Percentiles rank a stretch among this genome's conserved stretches.
phyloP scores from a whole-genome alignment of 2,888 invertebrate species.

The Pammene fasciana region DNA sequence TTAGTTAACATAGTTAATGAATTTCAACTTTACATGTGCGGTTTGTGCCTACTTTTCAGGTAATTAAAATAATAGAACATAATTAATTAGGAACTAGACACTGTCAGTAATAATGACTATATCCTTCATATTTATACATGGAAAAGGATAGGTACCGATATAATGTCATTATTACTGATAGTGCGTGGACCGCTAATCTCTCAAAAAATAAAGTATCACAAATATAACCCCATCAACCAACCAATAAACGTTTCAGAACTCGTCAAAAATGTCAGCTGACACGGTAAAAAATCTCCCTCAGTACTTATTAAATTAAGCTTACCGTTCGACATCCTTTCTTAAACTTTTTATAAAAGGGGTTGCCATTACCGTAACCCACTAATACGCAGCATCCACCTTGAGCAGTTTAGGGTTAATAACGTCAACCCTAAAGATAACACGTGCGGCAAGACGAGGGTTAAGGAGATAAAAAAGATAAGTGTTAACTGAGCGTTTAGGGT shows the following conservation, averaged over 20 bases:
- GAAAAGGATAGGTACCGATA: no score
- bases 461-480: conserved; percentile 49
- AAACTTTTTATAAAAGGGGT: conserved; percentile 29
- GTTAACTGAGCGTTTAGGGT: conserved; percentile 39
- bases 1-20: no score
- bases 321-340: conserved; percentile 29
- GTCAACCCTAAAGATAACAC: conserved; percentile 65
- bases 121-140: no score
- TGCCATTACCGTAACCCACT: conserved; percentile 39
- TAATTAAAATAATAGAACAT: no score
- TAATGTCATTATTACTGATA: no score
- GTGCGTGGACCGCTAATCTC: no score
- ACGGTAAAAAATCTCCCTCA: conserved; percentile 21
- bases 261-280: conserved; percentile 14
- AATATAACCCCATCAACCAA: neutral
- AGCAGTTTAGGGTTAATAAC: conserved; percentile 69
- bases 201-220: neutral
- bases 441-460: conserved; percentile 71
- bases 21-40: no score
- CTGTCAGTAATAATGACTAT: no score
- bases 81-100: no score
- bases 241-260: conserved; percentile 7
- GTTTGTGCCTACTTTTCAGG: no score
- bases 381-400: conserved; percentile 63
- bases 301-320: conserved; percentile 39